Evolutionary conservation across 35 echinoderm and acorn worm species (phyloP).

Genomic region (Hemicentrotus pulcherrimus): DNA sequence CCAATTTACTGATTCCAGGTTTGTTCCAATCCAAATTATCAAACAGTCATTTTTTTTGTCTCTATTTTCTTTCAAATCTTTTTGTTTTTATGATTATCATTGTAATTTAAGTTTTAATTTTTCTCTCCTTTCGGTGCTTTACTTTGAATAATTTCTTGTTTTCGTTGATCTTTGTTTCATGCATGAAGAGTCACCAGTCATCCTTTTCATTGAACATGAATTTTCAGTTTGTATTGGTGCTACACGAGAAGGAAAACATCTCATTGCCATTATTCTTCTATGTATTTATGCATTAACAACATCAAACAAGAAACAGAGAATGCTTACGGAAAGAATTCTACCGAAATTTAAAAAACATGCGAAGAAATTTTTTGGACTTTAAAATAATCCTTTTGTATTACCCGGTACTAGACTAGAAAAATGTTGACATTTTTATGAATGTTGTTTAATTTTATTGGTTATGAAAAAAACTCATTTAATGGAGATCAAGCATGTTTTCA

Average conservation of each 20-base stretch:
- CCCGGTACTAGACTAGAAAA: no score
- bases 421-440: no score
- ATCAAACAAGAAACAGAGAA: not conserved
- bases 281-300: no score
- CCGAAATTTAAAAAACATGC: not conserved
- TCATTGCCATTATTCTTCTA: not conserved
- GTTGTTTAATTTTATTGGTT: no score
- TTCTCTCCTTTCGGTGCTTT: not conserved
- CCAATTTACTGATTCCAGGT: constrained; percentile 37
- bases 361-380: not conserved
- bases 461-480: no score
- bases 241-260: not conserved
- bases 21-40: constrained; percentile 34
- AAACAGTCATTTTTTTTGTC: constrained; percentile 18
- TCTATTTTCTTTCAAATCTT: not conserved
- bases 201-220: not conserved
- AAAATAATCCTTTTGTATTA: not conserved
- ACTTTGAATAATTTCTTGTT: not conserved
- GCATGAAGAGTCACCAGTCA: not conserved
- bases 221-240: not conserved
- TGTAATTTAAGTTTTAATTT: not conserved
- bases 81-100: not conserved
- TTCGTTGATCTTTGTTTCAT: not conserved
- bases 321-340: not conserved
- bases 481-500: no score